Evolutionary conservation across 2,797 vertebrate species (phyloP), one percentile per base, ranked within the genome.

Genomic region (Varecia variegata): DNA sequence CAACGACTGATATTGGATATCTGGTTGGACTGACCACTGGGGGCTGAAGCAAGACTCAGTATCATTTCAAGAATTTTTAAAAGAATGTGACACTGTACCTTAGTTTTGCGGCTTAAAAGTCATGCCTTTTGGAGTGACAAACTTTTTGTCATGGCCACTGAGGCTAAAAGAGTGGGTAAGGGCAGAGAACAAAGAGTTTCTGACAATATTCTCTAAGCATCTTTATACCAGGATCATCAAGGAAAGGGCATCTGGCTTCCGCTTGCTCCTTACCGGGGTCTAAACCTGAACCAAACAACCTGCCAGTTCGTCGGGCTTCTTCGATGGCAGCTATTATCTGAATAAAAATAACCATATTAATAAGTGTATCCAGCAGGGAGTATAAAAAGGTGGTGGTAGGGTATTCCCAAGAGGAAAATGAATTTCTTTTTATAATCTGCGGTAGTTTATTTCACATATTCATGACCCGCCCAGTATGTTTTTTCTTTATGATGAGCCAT

Each of bases 401-500:
- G 97, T 98, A 98, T 98, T 98, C 98, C 98, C 98, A 96, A 97
- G 97, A 98, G 97, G 93, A 95, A 98, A 98, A 98, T 98, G 97
- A 98, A 98, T 98, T 98, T 98, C 98, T 98, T 98, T 98, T 98
- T 98, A 97, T 98, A 98, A 98, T 98, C 98, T 97, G 93, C 98
- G 87, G 87, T 98, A 98, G 98, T 99, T 98, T 98, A 98, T 98
- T 98, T 98, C 98, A 98, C 98, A 98, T 98, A 98, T 98, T 98
- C 98, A 98, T 98, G 98, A 98, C 98, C 98, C 95, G 90, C 97
- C 98, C 98, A 98, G 97, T 98, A 96, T 98, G 97, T 74, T 97
- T 98, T 96, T 90, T 96, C 98, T 98, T 98, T 98, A 98, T 98
- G 97, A 98, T 89, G 98, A 98, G 98, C 98, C 98, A 98, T 98